A percentile compares a stretch with the other conserved stretches of the same genome.
phyloP scores from a whole-genome alignment of 2,888 invertebrate genomes.

The Tortrix viridana region DNA sequence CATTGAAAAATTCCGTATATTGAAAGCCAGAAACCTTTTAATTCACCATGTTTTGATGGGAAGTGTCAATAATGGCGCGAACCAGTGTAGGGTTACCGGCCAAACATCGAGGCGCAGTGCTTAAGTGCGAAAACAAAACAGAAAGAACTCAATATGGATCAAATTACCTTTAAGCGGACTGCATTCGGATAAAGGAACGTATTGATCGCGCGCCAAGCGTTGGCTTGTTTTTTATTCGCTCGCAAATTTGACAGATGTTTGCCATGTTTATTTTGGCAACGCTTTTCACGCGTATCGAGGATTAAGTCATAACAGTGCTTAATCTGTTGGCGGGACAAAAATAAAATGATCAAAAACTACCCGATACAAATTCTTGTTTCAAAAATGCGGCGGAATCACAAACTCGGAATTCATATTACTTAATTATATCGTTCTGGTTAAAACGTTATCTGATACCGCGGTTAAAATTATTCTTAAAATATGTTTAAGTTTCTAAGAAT shows the following conservation, averaged over 20 bases:
- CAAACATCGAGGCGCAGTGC: conserved; percentile 73
- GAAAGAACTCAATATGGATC: conserved; percentile 69
- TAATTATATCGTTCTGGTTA: conserved; percentile 1
- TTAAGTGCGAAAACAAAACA: conserved; percentile 82
- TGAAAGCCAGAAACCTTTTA: conserved; percentile 31
- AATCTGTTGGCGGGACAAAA: conserved; percentile 13
- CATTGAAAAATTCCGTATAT: conserved; percentile 19
- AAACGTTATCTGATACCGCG: conserved; percentile 3
- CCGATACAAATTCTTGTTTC: not conserved
- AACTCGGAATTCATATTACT: not conserved
- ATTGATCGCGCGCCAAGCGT: conserved; percentile 39
- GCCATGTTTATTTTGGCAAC: conserved; percentile 21
- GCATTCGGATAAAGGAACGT: conserved; percentile 70
- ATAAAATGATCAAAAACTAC: not conserved
- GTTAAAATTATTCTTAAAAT: not conserved
- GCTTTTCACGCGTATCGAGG: conserved; percentile 26
- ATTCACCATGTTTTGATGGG: conserved; percentile 70
- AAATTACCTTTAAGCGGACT: conserved; percentile 78
- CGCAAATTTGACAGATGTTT: conserved; percentile 35
- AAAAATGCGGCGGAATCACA: too few relatives aligned
- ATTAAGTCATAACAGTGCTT: conserved; percentile 31
- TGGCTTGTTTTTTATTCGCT: conserved; percentile 34
- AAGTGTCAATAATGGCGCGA: conserved; percentile 81
- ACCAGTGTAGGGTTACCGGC: conserved; percentile 73
- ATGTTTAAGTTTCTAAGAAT: conserved; percentile 9